Evolutionary conservation across 2,797 vertebrate genomes (phyloP).

Genomic region (Numenius phaeopus): DNA sequence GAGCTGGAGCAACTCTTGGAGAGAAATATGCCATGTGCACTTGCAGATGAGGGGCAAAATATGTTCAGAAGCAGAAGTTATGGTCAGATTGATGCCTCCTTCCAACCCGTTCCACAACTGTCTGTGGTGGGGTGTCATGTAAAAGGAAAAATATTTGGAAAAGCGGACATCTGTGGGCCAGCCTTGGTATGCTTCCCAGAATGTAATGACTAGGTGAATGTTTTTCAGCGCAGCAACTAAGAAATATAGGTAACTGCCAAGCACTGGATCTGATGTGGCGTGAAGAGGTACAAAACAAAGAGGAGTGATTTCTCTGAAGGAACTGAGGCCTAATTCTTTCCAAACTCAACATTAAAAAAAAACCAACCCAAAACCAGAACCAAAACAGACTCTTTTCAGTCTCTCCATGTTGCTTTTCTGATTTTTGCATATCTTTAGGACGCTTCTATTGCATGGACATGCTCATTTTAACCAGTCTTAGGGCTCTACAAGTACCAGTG

Average conservation of each 20-base stretch:
- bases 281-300: slow-evolving; percentile 54
- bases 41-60: slow-evolving; percentile 39
- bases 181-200: slow-evolving; percentile 67
- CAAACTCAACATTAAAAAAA: neutral
- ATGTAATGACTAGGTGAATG: slow-evolving; percentile 74
- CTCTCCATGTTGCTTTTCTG: neutral
- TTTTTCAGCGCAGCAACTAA: slow-evolving; percentile 38
- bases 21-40: neutral
- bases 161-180: slow-evolving; percentile 63
- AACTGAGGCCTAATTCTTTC: slow-evolving; percentile 30
- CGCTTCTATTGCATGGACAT: neutral
- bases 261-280: slow-evolving; percentile 7
- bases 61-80: slow-evolving; percentile 16
- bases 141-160: slow-evolving; percentile 69
- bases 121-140: slow-evolving; percentile 68
- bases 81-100: slow-evolving; percentile 49
- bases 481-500: neutral
- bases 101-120: slow-evolving; percentile 35
- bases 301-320: slow-evolving; percentile 25
- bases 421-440: neutral
- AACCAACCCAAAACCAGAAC: neutral
- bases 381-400: neutral
- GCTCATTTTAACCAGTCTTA: neutral
- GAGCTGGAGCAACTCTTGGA: neutral
- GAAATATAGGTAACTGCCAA: slow-evolving; percentile 65